Percentiles rank a stretch among this genome's conserved stretches.
Conservation (phyloP, 2,113 vertebrate genomes). For the Hypanus sabinus region DNA sequence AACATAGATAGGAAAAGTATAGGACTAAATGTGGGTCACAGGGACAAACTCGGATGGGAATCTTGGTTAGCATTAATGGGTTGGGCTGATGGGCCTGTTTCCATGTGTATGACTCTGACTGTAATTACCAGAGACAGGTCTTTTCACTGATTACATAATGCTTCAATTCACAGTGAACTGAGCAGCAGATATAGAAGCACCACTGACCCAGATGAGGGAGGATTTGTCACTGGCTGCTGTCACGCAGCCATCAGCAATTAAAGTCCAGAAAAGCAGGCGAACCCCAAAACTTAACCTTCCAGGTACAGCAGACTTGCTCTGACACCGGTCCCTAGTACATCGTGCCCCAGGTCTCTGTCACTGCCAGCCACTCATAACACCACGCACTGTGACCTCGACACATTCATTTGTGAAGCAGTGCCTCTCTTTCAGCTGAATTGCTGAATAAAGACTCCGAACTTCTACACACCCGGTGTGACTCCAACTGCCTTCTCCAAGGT, state of each 20-base stretch:
- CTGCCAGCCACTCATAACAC: neutral
- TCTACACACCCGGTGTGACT: no score
- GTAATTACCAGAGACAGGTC: neutral
- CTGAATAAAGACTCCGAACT: no score
- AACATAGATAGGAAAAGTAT: no score
- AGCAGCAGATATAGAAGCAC: neutral
- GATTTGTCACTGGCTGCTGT: neutral
- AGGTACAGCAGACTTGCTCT: neutral
- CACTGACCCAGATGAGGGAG: no score
- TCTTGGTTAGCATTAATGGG: no score
- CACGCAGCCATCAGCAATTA: neutral
- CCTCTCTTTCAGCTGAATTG: no score
- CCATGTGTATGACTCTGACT: no score
- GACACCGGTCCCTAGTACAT: neutral
- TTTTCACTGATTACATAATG: neutral
- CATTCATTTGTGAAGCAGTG: neutral
- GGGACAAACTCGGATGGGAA: no score
- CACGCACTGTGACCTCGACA: neutral
- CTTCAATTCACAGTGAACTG: no score
- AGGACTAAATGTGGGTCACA: no score
- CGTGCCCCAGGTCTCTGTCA: neutral
- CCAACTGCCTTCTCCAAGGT: no score
- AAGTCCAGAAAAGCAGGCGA: neutral
- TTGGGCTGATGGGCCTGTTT: no score
- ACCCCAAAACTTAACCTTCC: neutral